phyloP scores from a whole-genome alignment of 1,140 invertebrate species.

The Bombus huntii region DNA sequence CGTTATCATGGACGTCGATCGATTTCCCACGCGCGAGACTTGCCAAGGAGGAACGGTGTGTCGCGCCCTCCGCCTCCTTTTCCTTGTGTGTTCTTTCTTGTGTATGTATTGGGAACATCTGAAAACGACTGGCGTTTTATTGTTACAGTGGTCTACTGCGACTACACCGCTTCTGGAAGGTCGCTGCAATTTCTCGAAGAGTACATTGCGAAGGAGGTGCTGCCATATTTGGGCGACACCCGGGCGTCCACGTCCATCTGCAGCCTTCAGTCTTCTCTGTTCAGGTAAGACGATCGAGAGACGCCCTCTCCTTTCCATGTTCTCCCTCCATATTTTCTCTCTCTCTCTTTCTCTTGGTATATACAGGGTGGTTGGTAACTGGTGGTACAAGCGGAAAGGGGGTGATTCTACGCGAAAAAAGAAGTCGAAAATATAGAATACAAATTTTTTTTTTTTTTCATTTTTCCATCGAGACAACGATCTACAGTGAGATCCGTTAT shows the following conservation, averaged over 20 bases:
- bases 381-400: no score
- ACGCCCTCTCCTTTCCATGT: not conserved
- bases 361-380: no score
- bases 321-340: no score
- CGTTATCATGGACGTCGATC: slow-evolving; percentile 11
- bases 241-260: slow-evolving; percentile 93
- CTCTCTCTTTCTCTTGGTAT: no score
- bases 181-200: slow-evolving; percentile 94
- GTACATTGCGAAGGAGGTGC: slow-evolving; percentile 91
- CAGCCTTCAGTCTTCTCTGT: slow-evolving; percentile 93
- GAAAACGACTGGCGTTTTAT: slow-evolving; percentile 21
- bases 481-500: no score
- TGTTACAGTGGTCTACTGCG: slow-evolving; percentile 91
- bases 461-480: no score
- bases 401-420: no score
- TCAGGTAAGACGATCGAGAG: slow-evolving; percentile 84
- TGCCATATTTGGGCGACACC: slow-evolving; percentile 93
- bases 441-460: no score
- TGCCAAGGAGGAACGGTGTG: not conserved
- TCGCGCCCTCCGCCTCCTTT: not conserved
- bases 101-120: not conserved
- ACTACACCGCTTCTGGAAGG: slow-evolving; percentile 92
- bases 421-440: no score
- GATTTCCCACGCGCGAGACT: slow-evolving; percentile 20
- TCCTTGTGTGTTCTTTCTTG: not conserved